These are phyloP conservation scores for Acanthaster planci DNA, from an alignment of 35 echinoderm and acorn worm genomes.

Conservation along the genomic window DNA sequence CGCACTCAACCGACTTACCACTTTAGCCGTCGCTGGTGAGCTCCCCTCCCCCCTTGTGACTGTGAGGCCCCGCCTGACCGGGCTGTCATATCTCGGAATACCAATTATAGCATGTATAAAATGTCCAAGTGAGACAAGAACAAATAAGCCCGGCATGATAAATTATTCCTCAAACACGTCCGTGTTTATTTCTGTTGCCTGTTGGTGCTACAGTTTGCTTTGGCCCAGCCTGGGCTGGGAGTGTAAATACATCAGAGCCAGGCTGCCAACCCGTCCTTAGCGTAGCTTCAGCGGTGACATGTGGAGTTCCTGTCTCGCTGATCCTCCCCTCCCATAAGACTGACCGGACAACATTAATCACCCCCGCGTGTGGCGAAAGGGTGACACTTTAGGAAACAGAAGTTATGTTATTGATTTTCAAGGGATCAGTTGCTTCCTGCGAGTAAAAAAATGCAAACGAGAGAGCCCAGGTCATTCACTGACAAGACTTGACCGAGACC, in stretches of 20 bases:
- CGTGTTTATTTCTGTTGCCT: constrained; percentile 48
- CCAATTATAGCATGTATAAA: constrained; percentile 21
- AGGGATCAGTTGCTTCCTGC: background rate
- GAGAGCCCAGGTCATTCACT: too few species aligned
- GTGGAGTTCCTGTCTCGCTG: background rate
- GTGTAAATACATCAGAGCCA: constrained; percentile 28
- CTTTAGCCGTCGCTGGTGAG: too few species aligned
- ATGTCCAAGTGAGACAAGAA: constrained; percentile 42
- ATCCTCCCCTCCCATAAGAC: too few species aligned
- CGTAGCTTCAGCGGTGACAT: too few species aligned
- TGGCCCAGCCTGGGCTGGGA: background rate
- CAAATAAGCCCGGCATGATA: constrained; percentile 52
- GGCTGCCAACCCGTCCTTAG: too few species aligned
- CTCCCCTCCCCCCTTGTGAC: too few species aligned
- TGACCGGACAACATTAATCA: constrained; percentile 12
- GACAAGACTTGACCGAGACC: too few species aligned
- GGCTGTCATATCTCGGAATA: background rate
- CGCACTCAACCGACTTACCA: too few species aligned
- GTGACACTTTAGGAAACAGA: constrained; percentile 22
- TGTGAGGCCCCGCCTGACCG: too few species aligned
- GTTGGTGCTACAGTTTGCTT: constrained; percentile 33
- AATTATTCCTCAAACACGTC: constrained; percentile 10
- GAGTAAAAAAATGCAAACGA: background rate
- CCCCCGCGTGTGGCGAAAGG: background rate
- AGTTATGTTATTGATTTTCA: constrained; percentile 3